Conservation (phyloP, 1,140 invertebrate genomes). For the Asobara japonica region DNA sequence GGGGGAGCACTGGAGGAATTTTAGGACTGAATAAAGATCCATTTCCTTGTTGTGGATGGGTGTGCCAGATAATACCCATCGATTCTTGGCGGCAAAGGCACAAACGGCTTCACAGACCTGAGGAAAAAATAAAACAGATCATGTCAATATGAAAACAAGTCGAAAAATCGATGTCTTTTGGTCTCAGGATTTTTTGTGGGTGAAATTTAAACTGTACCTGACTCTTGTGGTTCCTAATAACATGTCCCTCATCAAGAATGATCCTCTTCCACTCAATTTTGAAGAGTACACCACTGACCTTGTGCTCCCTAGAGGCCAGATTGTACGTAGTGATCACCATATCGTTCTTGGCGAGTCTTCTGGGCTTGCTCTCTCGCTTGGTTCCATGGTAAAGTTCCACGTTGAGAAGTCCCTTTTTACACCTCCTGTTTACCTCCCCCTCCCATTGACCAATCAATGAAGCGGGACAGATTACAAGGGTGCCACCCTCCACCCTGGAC, state of each 20-base stretch:
- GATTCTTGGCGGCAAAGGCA: conserved; percentile 69
- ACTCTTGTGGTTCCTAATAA: conserved; percentile 88
- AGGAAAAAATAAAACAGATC: no score
- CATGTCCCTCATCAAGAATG: conserved; percentile 93
- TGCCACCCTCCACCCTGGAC: conserved; percentile 70
- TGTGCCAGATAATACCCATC: conserved; percentile 93
- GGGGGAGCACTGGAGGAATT: conserved; percentile 85
- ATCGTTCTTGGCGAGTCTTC: conserved; percentile 72
- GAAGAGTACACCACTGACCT: conserved; percentile 36
- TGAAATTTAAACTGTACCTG: no score
- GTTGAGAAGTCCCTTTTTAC: conserved; percentile 70
- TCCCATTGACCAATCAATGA: conserved; percentile 88
- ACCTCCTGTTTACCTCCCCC: conserved; percentile 77
- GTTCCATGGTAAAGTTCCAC: conserved; percentile 84
- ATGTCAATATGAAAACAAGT: no score
- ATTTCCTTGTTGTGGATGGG: conserved; percentile 94
- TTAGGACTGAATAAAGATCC: conserved; percentile 88
- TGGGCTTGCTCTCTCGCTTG: conserved; percentile 74
- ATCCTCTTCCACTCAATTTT: conserved; percentile 84
- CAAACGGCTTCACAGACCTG: conserved; percentile 78
- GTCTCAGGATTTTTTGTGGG: no score
- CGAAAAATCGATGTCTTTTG: no score
- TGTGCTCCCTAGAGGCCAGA: conserved; percentile 71
- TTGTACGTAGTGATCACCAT: conserved; percentile 84
- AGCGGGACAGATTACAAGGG: conserved; percentile 90